Base-by-base conservation (phyloP, 1,140 invertebrate species). In the Radopholus similis region DNA sequence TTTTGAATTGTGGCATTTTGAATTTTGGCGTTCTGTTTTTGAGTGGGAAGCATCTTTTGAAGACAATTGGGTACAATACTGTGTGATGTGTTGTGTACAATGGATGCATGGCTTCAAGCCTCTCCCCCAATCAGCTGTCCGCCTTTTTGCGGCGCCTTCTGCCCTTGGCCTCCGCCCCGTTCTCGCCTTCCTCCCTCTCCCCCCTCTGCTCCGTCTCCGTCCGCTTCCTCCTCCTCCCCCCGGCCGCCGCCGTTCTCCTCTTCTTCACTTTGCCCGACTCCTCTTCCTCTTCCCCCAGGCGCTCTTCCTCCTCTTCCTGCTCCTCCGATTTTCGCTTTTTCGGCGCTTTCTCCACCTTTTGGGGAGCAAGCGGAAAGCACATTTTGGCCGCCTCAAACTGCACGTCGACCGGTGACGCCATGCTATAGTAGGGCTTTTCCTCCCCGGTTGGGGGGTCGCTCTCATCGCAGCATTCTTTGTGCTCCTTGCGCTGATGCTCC, bases 351-450 rank as follows among this genome's bases (percentile, higher is more conserved):
- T 4, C 2, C 18, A 21, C 47, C 18, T 21, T 23, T 47, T 35
- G 23, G n/a, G 21, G 34, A n/a, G 26, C 11, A 23, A 62, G 42
- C 28, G 38, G 28, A 62, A 66, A 66, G 51, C 64, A 66, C n/a
- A 34, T 57, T n/a, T 47, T 54, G n/a, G 58, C 21, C 23, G 56
- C 58, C 23, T 47, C 40, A 5, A 40, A 60, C 8, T 58, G 38
- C 32, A 66, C 64, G 21, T 66, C 64, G 23, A 66, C 49, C 44
- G 64, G 53, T n/a, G 49, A 40, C n/a, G 64, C 56, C 32, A 66
- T 32, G 51, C 54, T 38, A 40, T 53, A 66, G 28, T 37, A 64
- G 23, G 13, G 56, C n/a, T 54, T 30, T 62, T 15, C 38, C 15
- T 40, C 23, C 34, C n/a, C 40, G 55, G 32, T 30, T 57, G 28